phyloP scores from a whole-genome alignment of 2,113 vertebrate species.

The Butorides virescens region DNA sequence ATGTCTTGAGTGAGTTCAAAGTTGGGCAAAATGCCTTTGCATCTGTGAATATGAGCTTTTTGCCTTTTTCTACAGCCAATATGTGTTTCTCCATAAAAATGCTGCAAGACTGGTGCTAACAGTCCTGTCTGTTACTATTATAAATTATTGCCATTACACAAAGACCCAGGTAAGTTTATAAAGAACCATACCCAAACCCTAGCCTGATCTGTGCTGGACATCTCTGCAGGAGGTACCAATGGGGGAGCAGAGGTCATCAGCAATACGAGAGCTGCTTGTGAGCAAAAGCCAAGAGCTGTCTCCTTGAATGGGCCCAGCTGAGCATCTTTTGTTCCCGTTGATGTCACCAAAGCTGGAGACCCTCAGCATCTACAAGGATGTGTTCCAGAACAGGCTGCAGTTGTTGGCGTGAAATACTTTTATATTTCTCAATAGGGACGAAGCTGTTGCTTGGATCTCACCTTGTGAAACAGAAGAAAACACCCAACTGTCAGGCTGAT shows the following conservation, averaged over 20 bases:
- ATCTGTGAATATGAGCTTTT: not conserved
- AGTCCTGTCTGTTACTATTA: not conserved
- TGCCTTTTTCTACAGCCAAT: not conserved
- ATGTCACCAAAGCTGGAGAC: not conserved
- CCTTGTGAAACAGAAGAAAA: not conserved
- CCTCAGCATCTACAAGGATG: rapidly evolving
- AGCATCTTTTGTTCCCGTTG: not conserved
- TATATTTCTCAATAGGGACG: not conserved
- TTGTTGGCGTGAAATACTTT: not conserved
- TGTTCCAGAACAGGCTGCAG: not conserved
- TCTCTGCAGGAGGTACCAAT: not conserved
- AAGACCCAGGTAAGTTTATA: not conserved
- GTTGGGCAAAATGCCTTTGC: not conserved
- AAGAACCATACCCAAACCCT: not conserved
- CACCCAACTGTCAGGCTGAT: not conserved
- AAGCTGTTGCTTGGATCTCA: not conserved
- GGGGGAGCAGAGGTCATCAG: not conserved
- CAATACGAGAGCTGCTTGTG: not conserved
- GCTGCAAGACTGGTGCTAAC: not conserved
- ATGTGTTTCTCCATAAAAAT: not conserved
- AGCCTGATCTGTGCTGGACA: not conserved
- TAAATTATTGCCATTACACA: not conserved
- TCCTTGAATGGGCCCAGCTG: not conserved
- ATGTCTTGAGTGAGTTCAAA: not conserved
- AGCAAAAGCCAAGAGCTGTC: not conserved